These are phyloP conservation scores for Epinotia demarniana DNA, from an alignment of 2,888 invertebrate species.

Conservation along the genomic window DNA sequence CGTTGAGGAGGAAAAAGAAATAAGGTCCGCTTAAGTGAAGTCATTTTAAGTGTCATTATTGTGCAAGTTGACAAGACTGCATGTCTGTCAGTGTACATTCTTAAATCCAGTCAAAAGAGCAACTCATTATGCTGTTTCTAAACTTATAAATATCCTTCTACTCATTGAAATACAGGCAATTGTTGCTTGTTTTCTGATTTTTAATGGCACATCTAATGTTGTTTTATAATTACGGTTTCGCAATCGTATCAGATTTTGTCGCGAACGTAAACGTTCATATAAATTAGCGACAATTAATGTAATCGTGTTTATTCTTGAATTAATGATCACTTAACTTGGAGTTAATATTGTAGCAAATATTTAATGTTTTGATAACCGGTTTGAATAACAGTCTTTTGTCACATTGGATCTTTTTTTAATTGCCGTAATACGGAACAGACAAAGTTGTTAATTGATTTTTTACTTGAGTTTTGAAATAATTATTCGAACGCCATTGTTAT, in stretches of 20 bases:
- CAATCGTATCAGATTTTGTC: conserved; percentile 25
- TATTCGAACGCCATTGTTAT: neutral
- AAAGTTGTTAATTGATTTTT: conserved; percentile 13
- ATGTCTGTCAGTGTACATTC: conserved; percentile 25
- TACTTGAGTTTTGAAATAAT: conserved; percentile 1
- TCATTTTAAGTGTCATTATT: conserved; percentile 20
- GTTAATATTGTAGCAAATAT: conserved; percentile 30
- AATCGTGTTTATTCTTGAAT: conserved; percentile 26
- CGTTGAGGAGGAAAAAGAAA: neutral
- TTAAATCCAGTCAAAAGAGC: conserved; percentile 7
- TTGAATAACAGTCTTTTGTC: conserved; percentile 33
- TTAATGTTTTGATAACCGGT: conserved; percentile 30
- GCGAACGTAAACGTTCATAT: conserved; percentile 20
- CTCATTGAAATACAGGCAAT: neutral
- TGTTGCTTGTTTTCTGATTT: neutral
- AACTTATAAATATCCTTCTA: conserved; percentile 4
- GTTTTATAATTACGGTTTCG: conserved; percentile 30
- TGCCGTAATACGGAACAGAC: conserved; percentile 7
- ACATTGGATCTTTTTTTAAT: conserved; percentile 31
- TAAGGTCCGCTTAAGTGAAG: conserved; percentile 8
- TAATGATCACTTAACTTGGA: conserved; percentile 24
- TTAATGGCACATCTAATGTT: conserved; percentile 4
- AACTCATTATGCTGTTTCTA: neutral
- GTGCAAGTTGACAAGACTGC: conserved; percentile 27
- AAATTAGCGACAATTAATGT: conserved; percentile 30